Evolutionary conservation across 37 sponge, comb jelly and placozoan species (phyloP).

Genomic region (Aplysina aerophoba): DNA sequence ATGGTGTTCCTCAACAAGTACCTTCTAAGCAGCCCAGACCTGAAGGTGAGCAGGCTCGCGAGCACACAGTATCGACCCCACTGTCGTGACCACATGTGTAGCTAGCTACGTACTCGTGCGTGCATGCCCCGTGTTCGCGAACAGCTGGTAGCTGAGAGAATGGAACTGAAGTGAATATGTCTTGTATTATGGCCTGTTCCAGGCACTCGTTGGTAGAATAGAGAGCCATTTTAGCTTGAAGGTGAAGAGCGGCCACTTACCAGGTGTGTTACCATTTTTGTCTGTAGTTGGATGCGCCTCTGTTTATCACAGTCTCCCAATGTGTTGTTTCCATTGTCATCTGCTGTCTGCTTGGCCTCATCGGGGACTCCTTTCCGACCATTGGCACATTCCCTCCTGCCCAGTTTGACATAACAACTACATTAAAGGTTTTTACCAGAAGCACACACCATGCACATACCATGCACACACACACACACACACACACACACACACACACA

Average conservation of each 20-base stretch:
- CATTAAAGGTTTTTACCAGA: constrained; percentile 55
- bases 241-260: background rate
- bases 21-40: constrained; percentile 84
- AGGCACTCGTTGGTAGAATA: background rate
- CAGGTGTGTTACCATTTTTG: background rate
- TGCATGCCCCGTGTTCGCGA: too few relatives aligned
- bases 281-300: constrained; percentile 84
- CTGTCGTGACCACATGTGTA: too few relatives aligned
- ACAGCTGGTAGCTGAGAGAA: too few relatives aligned
- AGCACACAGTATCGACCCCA: too few relatives aligned
- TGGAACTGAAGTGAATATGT: too few relatives aligned
- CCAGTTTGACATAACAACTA: constrained; percentile 42
- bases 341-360: constrained; percentile 52
- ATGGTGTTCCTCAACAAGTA: constrained; percentile 96
- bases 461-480: too few relatives aligned
- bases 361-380: constrained; percentile 47
- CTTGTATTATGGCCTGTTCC: too few relatives aligned
- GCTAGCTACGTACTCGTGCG: too few relatives aligned
- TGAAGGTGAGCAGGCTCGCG: constrained; percentile 69
- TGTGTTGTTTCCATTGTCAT: constrained; percentile 62
- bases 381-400: constrained; percentile 65
- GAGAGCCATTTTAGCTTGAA: background rate
- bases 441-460: too few relatives aligned
- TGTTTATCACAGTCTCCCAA: constrained; percentile 89
- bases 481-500: constrained; percentile 15